A percentile compares a stretch with the other conserved stretches of the same genome.
Conservation (phyloP, 2,113 vertebrate species). For the Corythaeola cristata region DNA sequence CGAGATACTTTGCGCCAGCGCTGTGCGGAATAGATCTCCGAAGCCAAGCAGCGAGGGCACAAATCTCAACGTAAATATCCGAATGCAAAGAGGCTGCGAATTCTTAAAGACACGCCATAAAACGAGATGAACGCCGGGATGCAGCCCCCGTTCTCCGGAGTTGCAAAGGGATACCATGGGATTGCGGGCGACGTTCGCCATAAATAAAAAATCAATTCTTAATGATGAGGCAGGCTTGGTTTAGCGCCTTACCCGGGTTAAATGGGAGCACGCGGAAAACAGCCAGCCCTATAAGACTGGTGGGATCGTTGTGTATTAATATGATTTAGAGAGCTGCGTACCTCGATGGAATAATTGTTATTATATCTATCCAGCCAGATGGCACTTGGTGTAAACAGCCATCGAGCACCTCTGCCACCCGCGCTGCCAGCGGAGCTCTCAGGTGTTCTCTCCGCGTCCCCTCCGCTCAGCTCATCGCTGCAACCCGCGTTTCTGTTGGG, state of each 20-base stretch:
- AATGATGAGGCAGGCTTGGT: constrained; percentile 76
- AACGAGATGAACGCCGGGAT: constrained; percentile 58
- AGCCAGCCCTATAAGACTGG: constrained; percentile 66
- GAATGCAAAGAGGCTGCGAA: constrained; percentile 73
- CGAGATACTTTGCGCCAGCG: constrained; percentile 34
- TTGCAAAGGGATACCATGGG: constrained; percentile 73
- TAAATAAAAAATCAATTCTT: constrained; percentile 85
- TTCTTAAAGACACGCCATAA: constrained; percentile 71
- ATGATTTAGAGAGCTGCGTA: constrained; percentile 78
- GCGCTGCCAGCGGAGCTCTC: constrained; percentile 66
- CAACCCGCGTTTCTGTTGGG: not conserved
- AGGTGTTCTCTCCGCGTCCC: constrained; percentile 50
- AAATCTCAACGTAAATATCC: constrained; percentile 75
- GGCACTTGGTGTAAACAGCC: constrained; percentile 80
- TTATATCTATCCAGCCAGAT: constrained; percentile 82
- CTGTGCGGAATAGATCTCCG: constrained; percentile 51
- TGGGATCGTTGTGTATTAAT: constrained; percentile 70
- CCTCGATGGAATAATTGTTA: constrained; percentile 79
- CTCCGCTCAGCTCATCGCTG: constrained; percentile 38
- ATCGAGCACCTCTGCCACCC: constrained; percentile 64
- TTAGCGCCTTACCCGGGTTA: constrained; percentile 77
- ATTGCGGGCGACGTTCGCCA: constrained; percentile 70
- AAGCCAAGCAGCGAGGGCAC: constrained; percentile 60
- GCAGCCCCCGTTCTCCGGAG: constrained; percentile 49
- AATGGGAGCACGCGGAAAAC: constrained; percentile 74